Conservation (phyloP, 2,797 vertebrate species). For the Erpetoichthys calabaricus region DNA sequence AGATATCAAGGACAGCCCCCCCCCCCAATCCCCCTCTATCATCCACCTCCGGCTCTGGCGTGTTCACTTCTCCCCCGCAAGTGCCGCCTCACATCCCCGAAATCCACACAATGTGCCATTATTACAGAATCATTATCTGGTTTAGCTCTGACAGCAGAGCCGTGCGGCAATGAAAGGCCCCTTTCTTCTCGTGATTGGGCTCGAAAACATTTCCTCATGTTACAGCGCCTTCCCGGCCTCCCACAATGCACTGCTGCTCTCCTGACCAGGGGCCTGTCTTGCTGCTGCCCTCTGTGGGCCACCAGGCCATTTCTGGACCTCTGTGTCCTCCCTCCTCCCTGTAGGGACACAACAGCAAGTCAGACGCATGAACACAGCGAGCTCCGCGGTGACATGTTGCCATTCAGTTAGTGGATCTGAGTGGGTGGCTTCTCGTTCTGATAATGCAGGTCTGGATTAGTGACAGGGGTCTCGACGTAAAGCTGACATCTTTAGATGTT, state of each 20-base stretch:
- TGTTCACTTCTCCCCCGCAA: too few relatives aligned
- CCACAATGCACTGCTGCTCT: constrained; percentile 58
- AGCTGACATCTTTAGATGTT: too few relatives aligned
- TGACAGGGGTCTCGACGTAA: too few relatives aligned
- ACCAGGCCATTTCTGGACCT: too few relatives aligned
- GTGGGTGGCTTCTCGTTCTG: too few relatives aligned
- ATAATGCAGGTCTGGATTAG: too few relatives aligned
- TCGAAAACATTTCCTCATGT: constrained; percentile 74
- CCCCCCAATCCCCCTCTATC: constrained; percentile 6
- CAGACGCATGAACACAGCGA: too few relatives aligned
- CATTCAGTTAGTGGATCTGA: too few relatives aligned
- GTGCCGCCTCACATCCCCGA: constrained; percentile 25
- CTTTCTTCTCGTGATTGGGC: constrained; percentile 80
- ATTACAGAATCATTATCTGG: constrained; percentile 81
- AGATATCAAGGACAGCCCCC: not conserved
- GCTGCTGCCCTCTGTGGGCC: too few relatives aligned
- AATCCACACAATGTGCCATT: constrained; percentile 79
- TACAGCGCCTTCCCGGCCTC: constrained; percentile 56
- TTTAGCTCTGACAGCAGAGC: constrained; percentile 74
- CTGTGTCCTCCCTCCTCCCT: too few relatives aligned
- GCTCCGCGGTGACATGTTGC: too few relatives aligned
- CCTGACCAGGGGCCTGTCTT: constrained; percentile 5
- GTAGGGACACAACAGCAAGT: too few relatives aligned
- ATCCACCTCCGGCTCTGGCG: constrained; percentile 11
- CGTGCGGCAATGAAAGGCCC: constrained; percentile 67